A percentile compares a stretch with the other conserved stretches of the same genome.
phyloP scores from a whole-genome alignment of 2,888 invertebrate species.

The Cremastobaeus sp. region DNA sequence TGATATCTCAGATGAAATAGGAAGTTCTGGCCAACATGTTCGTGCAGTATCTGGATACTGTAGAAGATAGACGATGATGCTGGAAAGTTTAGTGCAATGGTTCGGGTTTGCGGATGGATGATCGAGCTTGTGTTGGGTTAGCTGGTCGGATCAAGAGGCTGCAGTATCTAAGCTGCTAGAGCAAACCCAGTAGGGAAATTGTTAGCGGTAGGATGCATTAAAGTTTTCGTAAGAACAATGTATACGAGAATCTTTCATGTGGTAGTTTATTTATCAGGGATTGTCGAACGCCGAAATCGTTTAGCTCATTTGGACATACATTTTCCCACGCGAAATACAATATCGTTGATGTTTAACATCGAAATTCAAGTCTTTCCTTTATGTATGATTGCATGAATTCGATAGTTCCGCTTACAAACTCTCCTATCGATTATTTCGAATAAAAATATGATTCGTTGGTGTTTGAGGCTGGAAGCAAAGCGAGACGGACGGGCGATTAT shows the following conservation, averaged over 20 bases:
- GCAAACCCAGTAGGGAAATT: conserved; percentile 29
- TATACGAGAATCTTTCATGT: conserved; percentile 8
- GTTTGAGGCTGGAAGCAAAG: too few species aligned
- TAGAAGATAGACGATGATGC: conserved; percentile 30
- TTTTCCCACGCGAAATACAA: too few species aligned
- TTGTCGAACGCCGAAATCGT: conserved; percentile 14
- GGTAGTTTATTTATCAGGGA: conserved; percentile 9
- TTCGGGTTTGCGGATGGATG: conserved; percentile 37
- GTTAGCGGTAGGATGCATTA: conserved; percentile 16
- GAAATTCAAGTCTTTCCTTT: too few species aligned
- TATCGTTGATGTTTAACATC: too few species aligned
- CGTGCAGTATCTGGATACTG: conserved; percentile 41
- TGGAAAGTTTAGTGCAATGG: conserved; percentile 19
- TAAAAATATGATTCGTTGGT: conserved; percentile 9
- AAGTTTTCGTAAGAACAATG: background rate
- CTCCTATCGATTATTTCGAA: too few species aligned
- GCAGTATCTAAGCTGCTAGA: conserved; percentile 27
- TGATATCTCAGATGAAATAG: too few species aligned
- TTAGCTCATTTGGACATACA: too few species aligned
- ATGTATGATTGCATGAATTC: too few species aligned
- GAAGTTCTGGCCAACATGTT: conserved; percentile 49
- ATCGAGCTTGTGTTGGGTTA: conserved; percentile 31
- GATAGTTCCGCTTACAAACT: too few species aligned
- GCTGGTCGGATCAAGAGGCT: conserved; percentile 28
- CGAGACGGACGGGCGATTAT: too few species aligned